Evolutionary conservation across 2,888 invertebrate genomes (phyloP), one percentile per base, ranked within the genome.

Genomic region (Mythimna ferrago): DNA sequence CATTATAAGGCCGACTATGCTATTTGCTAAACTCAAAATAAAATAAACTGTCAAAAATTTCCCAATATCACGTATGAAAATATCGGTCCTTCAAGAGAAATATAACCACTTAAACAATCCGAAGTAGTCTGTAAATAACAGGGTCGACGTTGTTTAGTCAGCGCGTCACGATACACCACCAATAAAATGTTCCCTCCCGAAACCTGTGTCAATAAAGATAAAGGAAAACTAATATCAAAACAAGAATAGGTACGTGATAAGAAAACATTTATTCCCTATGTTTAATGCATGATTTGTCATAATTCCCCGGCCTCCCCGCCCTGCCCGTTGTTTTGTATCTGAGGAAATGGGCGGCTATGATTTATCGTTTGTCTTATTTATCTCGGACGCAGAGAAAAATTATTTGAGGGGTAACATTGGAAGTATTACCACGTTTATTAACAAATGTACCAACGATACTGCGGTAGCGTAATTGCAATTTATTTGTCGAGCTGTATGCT

Each of bases 251-350:
- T 94, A 96, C 96, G 96, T 96, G 96, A 96, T 96, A 96, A 96
- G 96, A 96, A 96, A 96, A 96, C 96, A 96, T 96, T 96, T 96
- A 96, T 96, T 96, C 95, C 94, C 96, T 92, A 96, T 96, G 96
- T 96, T 96, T 96, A 96, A 96, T 96, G 96, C 96, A 96, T 96
- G 96, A 96, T 96, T 95, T 95, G 96, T 96, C 95, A 95, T 96
- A 96, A 96, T 96, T 96, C 94, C 92, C 94, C 94, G 93, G 92
- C 94, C 92, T 93, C 94, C 95, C 92, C 88, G 89, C 89, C 86
- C 85, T 88, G 92, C 89, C 92, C 92, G 94, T 95, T 95, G 95
- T 96, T 95, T 95, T 94, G 94, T 94, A 91, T 92, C 90, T 91
- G 94, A 92, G 92, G 93, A 93, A 95, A 95, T 94, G 93, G 95